Conservation (phyloP, 2,797 vertebrate species). For the Cryptoprocta ferox region DNA sequence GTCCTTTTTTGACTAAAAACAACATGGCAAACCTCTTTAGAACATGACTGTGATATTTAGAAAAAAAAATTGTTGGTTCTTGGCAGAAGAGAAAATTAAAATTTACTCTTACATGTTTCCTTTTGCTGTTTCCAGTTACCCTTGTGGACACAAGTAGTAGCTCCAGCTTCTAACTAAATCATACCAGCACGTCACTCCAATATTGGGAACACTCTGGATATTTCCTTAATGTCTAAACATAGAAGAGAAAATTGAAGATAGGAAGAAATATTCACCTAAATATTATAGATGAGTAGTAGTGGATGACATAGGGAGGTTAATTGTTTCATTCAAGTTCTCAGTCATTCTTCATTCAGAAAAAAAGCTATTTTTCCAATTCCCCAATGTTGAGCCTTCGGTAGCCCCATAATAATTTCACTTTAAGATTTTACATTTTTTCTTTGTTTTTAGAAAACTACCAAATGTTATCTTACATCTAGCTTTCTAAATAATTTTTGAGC, state of each 20-base stretch:
- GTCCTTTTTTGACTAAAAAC: slow-evolving; percentile 28
- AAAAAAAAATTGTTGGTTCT: slow-evolving; percentile 1
- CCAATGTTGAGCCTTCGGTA: not conserved
- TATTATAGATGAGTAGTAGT: not conserved
- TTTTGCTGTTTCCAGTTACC: slow-evolving; percentile 28
- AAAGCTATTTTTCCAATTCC: not conserved
- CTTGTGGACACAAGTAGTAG: not conserved
- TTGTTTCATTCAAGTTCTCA: slow-evolving; percentile 18
- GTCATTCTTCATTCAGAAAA: slow-evolving; percentile 42
- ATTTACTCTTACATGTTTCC: not conserved
- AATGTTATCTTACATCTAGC: not conserved
- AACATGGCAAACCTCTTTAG: slow-evolving; percentile 16
- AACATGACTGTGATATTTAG: slow-evolving; percentile 38
- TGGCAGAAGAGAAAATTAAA: slow-evolving; percentile 45
- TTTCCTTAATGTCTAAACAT: not conserved
- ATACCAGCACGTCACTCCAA: not conserved
- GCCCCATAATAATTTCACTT: not conserved
- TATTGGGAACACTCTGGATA: not conserved
- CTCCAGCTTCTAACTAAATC: not conserved
- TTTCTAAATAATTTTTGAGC: slow-evolving; percentile 27
- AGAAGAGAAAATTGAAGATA: not conserved
- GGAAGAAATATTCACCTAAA: not conserved
- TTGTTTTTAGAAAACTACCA: not conserved
- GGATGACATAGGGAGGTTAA: not conserved
- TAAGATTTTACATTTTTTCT: not conserved